Evolutionary conservation across 2,797 vertebrate species (phyloP).

Genomic region (Chaetodon trifasciatus): DNA sequence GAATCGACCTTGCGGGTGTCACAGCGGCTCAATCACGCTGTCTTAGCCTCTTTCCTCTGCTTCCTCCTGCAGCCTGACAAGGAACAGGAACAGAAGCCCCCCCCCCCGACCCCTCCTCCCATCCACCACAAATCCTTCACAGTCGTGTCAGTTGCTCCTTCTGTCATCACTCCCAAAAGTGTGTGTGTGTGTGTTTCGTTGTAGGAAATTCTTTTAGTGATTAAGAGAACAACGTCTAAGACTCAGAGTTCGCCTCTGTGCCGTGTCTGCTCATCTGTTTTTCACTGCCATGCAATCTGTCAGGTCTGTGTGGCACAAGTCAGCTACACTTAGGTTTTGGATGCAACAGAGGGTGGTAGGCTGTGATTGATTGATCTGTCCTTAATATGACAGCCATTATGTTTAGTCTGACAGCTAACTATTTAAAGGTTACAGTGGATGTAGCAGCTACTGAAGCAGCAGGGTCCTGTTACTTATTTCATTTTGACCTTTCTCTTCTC

Average conservation of each 20-base stretch:
- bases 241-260: slow-evolving; percentile 15
- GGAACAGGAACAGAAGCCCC: slow-evolving; percentile 45
- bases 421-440: slow-evolving; percentile 56
- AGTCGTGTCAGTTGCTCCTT: slow-evolving; percentile 44
- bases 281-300: slow-evolving; percentile 44
- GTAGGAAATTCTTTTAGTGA: slow-evolving; percentile 25
- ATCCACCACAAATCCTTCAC: slow-evolving; percentile 45
- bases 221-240: slow-evolving; percentile 39
- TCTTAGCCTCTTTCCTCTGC: slow-evolving; percentile 46
- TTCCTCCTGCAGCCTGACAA: slow-evolving; percentile 47
- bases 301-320: slow-evolving; percentile 55
- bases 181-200: slow-evolving; percentile 18
- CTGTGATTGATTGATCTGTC: slow-evolving; percentile 66
- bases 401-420: slow-evolving; percentile 55
- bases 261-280: slow-evolving; percentile 49
- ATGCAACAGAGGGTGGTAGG: slow-evolving; percentile 38
- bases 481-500: background rate
- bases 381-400: slow-evolving; percentile 69
- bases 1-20: slow-evolving; percentile 68
- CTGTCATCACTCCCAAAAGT: slow-evolving; percentile 38
- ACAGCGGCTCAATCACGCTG: slow-evolving; percentile 58
- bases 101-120: background rate
- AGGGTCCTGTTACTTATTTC: slow-evolving; percentile 9
- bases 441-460: slow-evolving; percentile 16
- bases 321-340: slow-evolving; percentile 43